A percentile compares a stretch with the other conserved stretches of the same genome.
These are phyloP conservation scores for Acanthochromis polyacanthus DNA, from an alignment of 2,113 vertebrate genomes.

Conservation along the genomic window DNA sequence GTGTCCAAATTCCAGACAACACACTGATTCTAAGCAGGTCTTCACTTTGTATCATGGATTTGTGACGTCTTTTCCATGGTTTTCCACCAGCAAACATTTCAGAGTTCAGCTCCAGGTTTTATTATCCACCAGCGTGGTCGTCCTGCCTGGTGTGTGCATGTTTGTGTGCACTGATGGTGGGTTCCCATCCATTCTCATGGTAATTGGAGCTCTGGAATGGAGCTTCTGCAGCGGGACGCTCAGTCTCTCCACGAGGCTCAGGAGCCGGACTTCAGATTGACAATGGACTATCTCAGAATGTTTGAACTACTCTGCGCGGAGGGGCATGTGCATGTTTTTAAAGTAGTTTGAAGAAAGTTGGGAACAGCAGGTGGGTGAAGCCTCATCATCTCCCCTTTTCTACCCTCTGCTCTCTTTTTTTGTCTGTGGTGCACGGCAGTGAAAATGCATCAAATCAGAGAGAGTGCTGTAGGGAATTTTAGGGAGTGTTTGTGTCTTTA, in stretches of 20 bases:
- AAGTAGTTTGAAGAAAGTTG: constrained; percentile 65
- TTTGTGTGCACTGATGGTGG: constrained; percentile 67
- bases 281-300: constrained; percentile 67
- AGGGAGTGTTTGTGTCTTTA: too few species aligned
- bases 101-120: constrained; percentile 77
- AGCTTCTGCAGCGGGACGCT: constrained; percentile 54
- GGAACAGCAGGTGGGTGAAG: constrained; percentile 76
- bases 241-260: constrained; percentile 40
- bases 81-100: neutral
- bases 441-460: neutral
- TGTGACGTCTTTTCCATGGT: neutral
- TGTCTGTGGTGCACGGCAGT: neutral
- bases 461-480: neutral
- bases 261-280: constrained; percentile 61
- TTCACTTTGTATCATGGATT: too few species aligned
- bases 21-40: too few species aligned
- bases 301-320: constrained; percentile 42
- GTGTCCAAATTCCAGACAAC: too few species aligned
- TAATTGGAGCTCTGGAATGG: constrained; percentile 80
- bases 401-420: constrained; percentile 6
- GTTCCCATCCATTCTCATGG: constrained; percentile 85
- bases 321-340: constrained; percentile 45
- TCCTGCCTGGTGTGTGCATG: constrained; percentile 68
- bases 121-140: constrained; percentile 15
- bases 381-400: constrained; percentile 30